Evolutionary conservation across 2,113 vertebrate genomes (phyloP), one percentile per base, ranked within the genome.

Genomic region (Equus quagga): DNA sequence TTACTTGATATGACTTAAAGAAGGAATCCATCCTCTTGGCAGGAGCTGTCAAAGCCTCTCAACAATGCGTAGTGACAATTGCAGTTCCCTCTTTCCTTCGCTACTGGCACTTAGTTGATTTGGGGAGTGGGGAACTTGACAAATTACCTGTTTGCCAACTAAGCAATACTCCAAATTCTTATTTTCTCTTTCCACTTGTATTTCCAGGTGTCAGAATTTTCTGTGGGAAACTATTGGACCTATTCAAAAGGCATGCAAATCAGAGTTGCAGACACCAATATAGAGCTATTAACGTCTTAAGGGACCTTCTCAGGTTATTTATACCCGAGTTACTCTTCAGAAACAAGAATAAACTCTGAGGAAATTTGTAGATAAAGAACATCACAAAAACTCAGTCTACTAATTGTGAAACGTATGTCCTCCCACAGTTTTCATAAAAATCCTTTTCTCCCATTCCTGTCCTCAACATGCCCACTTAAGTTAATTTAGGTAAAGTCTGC

Each of bases 101-200:
- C 86, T 82, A 65, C 6, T 97, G 96, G 96, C 94, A 86, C 96
- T 98, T 96, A 88, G 86, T 84, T 98, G 96, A 98, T 98, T 97
- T 97, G 73, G 96, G 96, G 51, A 26, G n/a, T n/a, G 69, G 36
- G 21, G 92, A 80, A 89, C 96, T 97, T 97, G 97, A 98, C 93
- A 97, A 98, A 97, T 98, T 90, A 65, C 79, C 21, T 95, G 94
- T 97, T 98, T 98, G 88, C 90, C 31, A 96, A 96, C 96, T 96
- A 96, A 76, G 0, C 58, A 97, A 15, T 72, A 95, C 64, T 96
- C 96, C 92, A 64, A 90, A 85, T 92, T 94, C 44, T 89, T 89
- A 83, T 85, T 92, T 64, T 89, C 75, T 85, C 0, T 5, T 36
- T 80, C 73, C 19, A 75, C 19, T 96, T 58, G 64, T 36, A 96